Evolutionary conservation across 2,113 vertebrate species (phyloP).

Genomic region (Ahaetulla prasina): DNA sequence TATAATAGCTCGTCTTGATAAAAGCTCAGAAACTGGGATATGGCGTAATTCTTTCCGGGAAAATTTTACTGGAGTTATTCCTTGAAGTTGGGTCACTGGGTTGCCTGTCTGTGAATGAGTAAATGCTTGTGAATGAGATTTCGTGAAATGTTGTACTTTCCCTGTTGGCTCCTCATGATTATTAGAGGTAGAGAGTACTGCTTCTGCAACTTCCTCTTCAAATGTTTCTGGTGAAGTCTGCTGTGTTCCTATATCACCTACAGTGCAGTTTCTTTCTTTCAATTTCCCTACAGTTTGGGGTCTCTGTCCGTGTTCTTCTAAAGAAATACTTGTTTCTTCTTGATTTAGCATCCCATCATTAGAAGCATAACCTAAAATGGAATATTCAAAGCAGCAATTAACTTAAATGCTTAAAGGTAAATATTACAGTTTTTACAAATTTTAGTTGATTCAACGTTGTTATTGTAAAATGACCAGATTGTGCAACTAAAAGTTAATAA

Average conservation of each 20-base stretch:
- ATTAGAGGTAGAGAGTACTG: constrained; percentile 7
- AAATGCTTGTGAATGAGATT: constrained; percentile 32
- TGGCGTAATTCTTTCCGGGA: constrained; percentile 73
- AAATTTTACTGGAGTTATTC: constrained; percentile 69
- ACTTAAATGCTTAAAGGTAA: constrained; percentile 11
- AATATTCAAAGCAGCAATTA: constrained; percentile 35
- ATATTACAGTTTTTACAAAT: background rate
- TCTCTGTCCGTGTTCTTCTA: constrained; percentile 59
- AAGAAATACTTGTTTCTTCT: constrained; percentile 43
- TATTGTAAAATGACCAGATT: background rate
- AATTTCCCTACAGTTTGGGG: constrained; percentile 45
- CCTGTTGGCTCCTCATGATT: constrained; percentile 42
- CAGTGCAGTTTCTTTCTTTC: constrained; percentile 47
- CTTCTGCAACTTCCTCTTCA: constrained; percentile 46
- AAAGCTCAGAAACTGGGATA: constrained; percentile 68
- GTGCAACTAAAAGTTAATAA: background rate
- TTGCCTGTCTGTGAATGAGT: constrained; percentile 40
- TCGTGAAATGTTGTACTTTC: constrained; percentile 35
- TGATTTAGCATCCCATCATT: constrained; percentile 36
- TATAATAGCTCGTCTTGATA: constrained; percentile 55
- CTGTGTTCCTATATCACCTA: constrained; percentile 29
- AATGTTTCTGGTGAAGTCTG: constrained; percentile 24
- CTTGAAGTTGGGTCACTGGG: constrained; percentile 39
- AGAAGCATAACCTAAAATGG: constrained; percentile 53
- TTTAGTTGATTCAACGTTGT: background rate